phyloP scores from a whole-genome alignment of 2,888 invertebrate species.

The Cantharis lateralis region DNA sequence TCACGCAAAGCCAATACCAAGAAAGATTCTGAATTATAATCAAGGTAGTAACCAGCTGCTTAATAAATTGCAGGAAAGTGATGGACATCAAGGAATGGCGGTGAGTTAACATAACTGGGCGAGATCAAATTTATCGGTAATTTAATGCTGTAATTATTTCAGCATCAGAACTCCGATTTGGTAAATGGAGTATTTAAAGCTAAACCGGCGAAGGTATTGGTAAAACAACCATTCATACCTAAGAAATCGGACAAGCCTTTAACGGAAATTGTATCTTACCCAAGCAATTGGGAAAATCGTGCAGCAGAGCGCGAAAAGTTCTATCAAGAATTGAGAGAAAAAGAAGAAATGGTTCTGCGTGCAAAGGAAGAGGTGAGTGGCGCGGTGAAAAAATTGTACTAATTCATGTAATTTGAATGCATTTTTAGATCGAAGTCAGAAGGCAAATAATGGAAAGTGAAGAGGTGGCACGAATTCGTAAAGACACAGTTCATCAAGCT shows the following conservation, averaged over 20 bases:
- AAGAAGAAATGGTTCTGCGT: constrained; percentile 58
- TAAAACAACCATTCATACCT: constrained; percentile 69
- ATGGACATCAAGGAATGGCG: no score
- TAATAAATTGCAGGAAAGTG: neutral
- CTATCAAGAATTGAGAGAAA: constrained; percentile 62
- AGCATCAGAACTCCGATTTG: constrained; percentile 49
- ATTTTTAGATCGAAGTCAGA: constrained; percentile 39
- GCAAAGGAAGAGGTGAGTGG: constrained; percentile 43
- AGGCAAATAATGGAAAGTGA: constrained; percentile 52
- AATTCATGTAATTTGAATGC: neutral
- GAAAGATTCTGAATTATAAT: constrained; percentile 16
- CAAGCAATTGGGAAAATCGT: constrained; percentile 67
- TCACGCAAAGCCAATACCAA: constrained; percentile 72
- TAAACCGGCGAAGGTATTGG: constrained; percentile 63
- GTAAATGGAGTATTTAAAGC: constrained; percentile 63
- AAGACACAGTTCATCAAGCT: constrained; percentile 65
- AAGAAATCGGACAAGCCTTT: constrained; percentile 57
- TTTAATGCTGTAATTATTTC: constrained; percentile 32
- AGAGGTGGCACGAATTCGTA: constrained; percentile 60
- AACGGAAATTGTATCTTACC: constrained; percentile 60
- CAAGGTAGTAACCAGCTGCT: neutral
- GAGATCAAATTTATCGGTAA: no score
- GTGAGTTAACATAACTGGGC: neutral
- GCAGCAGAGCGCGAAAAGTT: constrained; percentile 66
- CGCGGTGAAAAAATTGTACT: neutral